These are phyloP conservation scores for Lucilia cuprina DNA, from an alignment of 1,140 invertebrate genomes.

Conservation along the genomic window DNA sequence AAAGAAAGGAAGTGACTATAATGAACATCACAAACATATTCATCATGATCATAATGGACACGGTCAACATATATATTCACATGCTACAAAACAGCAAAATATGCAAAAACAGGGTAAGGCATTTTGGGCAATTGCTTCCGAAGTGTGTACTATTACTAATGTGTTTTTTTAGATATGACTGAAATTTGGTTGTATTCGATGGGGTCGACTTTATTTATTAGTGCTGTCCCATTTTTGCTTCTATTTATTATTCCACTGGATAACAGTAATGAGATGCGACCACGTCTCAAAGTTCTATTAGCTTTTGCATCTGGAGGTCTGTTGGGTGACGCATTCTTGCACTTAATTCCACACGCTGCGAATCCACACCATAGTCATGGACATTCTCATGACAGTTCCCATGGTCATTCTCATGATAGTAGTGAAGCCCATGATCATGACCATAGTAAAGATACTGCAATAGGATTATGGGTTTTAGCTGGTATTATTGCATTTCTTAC, in stretches of 20 bases:
- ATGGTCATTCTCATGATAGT: constrained; percentile 66
- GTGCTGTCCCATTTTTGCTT: constrained; percentile 91
- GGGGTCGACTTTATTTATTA: constrained; percentile 90
- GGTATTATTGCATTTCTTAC: constrained; percentile 91
- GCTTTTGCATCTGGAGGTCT: constrained; percentile 96
- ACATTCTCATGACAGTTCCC: constrained; percentile 64
- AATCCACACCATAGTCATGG: constrained; percentile 65
- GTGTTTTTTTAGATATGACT: constrained; percentile 51
- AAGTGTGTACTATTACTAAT: not conserved
- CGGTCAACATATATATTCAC: not conserved
- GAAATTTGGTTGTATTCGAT: constrained; percentile 83
- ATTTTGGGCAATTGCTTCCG: not conserved
- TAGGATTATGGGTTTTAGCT: constrained; percentile 83
- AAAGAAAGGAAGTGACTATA: constrained; percentile 44
- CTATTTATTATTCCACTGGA: constrained; percentile 93
- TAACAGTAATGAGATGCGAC: constrained; percentile 82
- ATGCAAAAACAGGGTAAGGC: constrained; percentile 43
- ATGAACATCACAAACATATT: constrained; percentile 38
- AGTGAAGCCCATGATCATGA: constrained; percentile 70
- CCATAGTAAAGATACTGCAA: constrained; percentile 60
- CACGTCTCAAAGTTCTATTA: constrained; percentile 79
- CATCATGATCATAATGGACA: constrained; percentile 39
- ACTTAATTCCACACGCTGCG: constrained; percentile 92
- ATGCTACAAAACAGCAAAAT: not conserved
- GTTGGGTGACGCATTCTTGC: constrained; percentile 94